Evolutionary conservation across 2,888 invertebrate genomes (phyloP).

Genomic region (Resseliella maxima): DNA sequence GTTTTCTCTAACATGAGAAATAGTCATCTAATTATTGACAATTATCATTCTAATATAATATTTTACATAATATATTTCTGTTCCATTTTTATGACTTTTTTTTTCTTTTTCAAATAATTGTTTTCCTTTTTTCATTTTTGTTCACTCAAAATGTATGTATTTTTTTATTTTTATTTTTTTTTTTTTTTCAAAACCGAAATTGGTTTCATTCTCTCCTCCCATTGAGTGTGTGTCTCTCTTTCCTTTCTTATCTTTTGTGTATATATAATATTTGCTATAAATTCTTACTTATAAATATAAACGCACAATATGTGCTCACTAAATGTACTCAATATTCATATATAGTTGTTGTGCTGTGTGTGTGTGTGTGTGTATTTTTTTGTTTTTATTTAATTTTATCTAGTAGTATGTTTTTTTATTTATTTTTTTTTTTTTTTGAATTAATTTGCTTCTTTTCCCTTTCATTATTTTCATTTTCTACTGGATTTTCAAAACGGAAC

Average conservation of each 20-base stretch:
- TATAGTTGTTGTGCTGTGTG: conserved; percentile 4
- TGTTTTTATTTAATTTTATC: background rate
- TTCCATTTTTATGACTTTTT: background rate
- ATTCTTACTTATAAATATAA: conserved; percentile 47
- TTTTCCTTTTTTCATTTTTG: background rate
- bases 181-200: background rate
- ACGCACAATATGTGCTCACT: conserved; percentile 49
- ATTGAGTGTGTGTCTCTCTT: conserved; percentile 1
- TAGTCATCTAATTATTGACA: conserved; percentile 24
- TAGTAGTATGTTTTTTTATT: background rate
- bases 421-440: conserved; percentile 12
- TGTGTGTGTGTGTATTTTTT: background rate
- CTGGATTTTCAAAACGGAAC: background rate
- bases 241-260: no score
- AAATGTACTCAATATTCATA: conserved; percentile 30
- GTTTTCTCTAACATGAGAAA: conserved; percentile 42
- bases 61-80: conserved; percentile 2
- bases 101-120: background rate
- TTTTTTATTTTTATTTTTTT: background rate
- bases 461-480: background rate
- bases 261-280: conserved; percentile 13
- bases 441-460: conserved; percentile 23
- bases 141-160: background rate
- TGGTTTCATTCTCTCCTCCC: background rate
- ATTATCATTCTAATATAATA: conserved; percentile 39